These are phyloP conservation scores for Bergia sp. DNA, from an alignment of 92 coral and sea anemone genomes.

Conservation along the genomic window DNA sequence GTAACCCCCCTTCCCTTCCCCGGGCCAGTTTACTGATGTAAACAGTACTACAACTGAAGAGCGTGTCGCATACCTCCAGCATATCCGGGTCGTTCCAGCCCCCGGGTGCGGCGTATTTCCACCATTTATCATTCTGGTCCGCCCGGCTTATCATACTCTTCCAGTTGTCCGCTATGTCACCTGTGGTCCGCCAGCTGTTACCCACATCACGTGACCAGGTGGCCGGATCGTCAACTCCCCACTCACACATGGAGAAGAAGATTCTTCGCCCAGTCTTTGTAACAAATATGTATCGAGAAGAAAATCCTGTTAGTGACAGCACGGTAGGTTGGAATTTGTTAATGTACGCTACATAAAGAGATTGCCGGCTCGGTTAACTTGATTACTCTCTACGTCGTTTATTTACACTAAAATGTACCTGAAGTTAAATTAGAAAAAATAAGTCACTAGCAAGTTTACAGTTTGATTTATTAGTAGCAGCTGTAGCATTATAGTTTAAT, in stretches of 20 bases:
- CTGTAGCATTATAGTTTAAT: no score
- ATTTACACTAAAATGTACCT: no score
- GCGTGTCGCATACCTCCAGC: slow-evolving; percentile 49
- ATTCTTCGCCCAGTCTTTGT: slow-evolving; percentile 54
- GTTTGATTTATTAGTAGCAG: no score
- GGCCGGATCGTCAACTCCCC: slow-evolving; percentile 64
- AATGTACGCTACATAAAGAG: no score
- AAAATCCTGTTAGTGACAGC: neutral
- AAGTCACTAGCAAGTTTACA: no score
- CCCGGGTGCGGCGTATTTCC: slow-evolving; percentile 58
- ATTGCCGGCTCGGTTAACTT: no score
- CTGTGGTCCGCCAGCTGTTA: slow-evolving; percentile 63
- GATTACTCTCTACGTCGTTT: no score
- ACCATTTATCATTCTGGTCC: slow-evolving; percentile 56
- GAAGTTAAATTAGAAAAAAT: no score
- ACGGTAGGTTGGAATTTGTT: neutral
- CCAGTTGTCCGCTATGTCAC: slow-evolving; percentile 55
- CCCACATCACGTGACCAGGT: slow-evolving; percentile 60
- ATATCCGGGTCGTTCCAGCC: slow-evolving; percentile 66
- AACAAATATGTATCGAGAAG: neutral
- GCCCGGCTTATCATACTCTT: slow-evolving; percentile 48
- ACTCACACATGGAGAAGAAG: slow-evolving; percentile 65
- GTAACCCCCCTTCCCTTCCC: neutral
- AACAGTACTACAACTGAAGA: no score
- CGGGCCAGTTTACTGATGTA: neutral